Percentiles rank a stretch among this genome's conserved stretches.
Conservation (phyloP, 2,888 invertebrate species). For the Minunthozetes semirufus region DNA sequence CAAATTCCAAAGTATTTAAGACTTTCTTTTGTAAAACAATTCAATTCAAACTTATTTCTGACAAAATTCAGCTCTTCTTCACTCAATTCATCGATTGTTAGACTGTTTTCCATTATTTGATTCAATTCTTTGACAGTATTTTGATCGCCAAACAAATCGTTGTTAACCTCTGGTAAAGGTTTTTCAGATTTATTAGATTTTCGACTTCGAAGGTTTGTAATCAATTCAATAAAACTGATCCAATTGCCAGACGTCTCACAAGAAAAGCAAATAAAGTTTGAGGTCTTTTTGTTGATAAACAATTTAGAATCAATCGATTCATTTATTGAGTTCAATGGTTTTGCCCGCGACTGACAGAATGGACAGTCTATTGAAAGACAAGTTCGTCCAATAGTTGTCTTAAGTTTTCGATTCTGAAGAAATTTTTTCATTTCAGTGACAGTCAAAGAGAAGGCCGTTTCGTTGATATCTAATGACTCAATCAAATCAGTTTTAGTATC, state of each 20-base stretch:
- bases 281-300: neutral
- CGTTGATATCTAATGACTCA: neutral
- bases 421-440: slow-evolving; percentile 14
- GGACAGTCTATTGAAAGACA: slow-evolving; percentile 8
- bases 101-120: neutral
- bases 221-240: neutral
- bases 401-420: neutral
- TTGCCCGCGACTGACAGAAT: neutral
- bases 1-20: slow-evolving; percentile 23
- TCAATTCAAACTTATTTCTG: slow-evolving; percentile 35
- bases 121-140: neutral
- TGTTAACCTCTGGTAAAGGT: neutral
- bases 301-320: neutral
- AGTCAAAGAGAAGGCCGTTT: slow-evolving; percentile 1
- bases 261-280: slow-evolving; percentile 3
- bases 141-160: neutral
- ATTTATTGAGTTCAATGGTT: neutral
- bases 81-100: slow-evolving; percentile 33
- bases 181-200: neutral
- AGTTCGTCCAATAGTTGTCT: neutral
- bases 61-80: slow-evolving; percentile 22
- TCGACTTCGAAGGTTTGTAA: neutral
- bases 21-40: slow-evolving; percentile 22
- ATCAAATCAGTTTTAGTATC: neutral
- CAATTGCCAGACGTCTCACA: neutral